These are phyloP conservation scores for Scrobipalpa atriplicella DNA, from an alignment of 2,888 invertebrate species.

Conservation along the genomic window DNA sequence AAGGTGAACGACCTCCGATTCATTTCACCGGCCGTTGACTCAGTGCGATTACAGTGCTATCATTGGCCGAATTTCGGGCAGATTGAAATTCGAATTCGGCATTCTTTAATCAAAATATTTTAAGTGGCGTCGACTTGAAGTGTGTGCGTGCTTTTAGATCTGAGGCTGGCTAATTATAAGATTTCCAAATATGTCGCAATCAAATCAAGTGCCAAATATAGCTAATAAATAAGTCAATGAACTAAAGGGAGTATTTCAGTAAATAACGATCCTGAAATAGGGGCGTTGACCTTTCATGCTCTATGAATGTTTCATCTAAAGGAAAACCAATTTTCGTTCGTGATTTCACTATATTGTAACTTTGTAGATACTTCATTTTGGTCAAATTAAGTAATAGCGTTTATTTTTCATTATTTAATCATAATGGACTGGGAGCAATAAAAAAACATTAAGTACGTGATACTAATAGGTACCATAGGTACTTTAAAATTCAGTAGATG, in stretches of 20 bases:
- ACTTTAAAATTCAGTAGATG: no score
- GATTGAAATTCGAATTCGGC: constrained; percentile 45
- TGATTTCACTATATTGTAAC: neutral
- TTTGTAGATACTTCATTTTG: no score
- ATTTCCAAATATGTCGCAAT: constrained; percentile 18
- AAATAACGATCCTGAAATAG: constrained; percentile 8
- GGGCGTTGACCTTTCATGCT: neutral
- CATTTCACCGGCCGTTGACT: constrained; percentile 72
- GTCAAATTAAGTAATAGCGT: no score
- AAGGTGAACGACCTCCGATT: constrained; percentile 66
- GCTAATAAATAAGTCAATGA: constrained; percentile 1
- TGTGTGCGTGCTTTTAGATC: neutral
- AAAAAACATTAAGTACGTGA: no score
- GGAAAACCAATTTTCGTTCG: neutral
- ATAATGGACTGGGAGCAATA: neutral
- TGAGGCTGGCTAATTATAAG: constrained; percentile 3
- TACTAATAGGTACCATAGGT: no score
- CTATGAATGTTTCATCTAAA: neutral
- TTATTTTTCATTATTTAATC: no score
- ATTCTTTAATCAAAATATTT: constrained; percentile 16
- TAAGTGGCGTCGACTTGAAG: constrained; percentile 15
- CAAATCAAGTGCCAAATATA: neutral
- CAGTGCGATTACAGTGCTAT: constrained; percentile 64
- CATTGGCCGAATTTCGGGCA: constrained; percentile 66
- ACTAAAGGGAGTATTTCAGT: neutral